A percentile compares a stretch with the other conserved stretches of the same genome.
phyloP scores from a whole-genome alignment of 53 echinoderm and acorn worm species.

The Hippasteria phrygiana region DNA sequence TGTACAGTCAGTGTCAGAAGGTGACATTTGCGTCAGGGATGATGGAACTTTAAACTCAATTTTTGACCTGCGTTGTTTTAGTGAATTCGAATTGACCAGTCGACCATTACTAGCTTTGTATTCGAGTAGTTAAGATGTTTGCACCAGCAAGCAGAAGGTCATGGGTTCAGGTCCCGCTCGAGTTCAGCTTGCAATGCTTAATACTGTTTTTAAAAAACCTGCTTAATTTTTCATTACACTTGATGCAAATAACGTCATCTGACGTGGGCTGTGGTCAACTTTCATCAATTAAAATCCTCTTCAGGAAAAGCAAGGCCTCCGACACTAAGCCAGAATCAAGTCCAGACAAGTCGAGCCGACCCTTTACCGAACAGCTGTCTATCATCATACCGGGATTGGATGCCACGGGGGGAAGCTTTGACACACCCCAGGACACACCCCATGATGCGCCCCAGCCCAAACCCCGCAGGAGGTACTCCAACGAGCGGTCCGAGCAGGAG shows the following conservation, averaged over 20 bases:
- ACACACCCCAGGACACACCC: conserved; percentile 25
- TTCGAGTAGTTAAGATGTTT: too few relatives aligned
- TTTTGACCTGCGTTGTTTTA: too few relatives aligned
- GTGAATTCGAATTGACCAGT: too few relatives aligned
- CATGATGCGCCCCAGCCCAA: conserved; percentile 57
- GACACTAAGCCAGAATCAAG: neutral
- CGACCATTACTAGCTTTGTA: too few relatives aligned
- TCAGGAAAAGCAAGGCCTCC: conserved; percentile 19
- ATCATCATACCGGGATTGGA: conserved; percentile 38
- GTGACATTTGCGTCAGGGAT: too few relatives aligned
- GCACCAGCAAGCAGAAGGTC: too few relatives aligned
- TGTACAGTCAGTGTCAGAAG: too few relatives aligned
- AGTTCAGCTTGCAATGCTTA: too few relatives aligned
- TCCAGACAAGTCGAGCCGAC: neutral
- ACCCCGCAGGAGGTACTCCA: conserved; percentile 52
- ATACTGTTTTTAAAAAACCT: too few relatives aligned
- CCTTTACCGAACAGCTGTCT: conserved; percentile 33
- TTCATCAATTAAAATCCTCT: neutral
- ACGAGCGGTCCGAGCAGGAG: neutral
- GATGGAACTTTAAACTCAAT: too few relatives aligned
- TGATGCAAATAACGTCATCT: neutral
- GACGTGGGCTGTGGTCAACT: neutral
- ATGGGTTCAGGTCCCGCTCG: too few relatives aligned
- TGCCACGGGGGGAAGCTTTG: neutral
- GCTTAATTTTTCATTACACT: too few relatives aligned